phyloP scores from a whole-genome alignment of 2,113 vertebrate species.

The Myxocyprinus asiaticus region DNA sequence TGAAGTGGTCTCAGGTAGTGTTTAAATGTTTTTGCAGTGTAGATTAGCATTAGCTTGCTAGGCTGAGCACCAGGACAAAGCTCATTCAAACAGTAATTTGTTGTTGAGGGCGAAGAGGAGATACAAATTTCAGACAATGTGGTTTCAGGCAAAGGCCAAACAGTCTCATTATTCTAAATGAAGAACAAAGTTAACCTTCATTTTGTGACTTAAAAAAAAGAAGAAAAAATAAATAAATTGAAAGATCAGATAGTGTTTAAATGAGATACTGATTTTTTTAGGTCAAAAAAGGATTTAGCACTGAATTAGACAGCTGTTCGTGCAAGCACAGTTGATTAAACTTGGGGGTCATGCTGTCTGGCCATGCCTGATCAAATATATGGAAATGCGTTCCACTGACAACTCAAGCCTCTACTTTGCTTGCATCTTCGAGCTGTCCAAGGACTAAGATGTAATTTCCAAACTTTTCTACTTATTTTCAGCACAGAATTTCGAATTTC shows the following conservation, averaged over 20 bases:
- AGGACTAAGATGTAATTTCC: conserved; percentile 7
- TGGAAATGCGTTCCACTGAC: conserved; percentile 37
- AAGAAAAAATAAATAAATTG: neutral
- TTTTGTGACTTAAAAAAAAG: neutral
- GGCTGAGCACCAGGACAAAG: neutral
- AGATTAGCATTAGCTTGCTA: conserved; percentile 22
- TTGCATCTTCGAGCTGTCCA: conserved; percentile 8
- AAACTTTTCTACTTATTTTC: conserved; percentile 20
- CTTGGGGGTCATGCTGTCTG: conserved; percentile 12
- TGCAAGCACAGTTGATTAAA: conserved; percentile 11
- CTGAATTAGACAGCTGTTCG: conserved; percentile 3
- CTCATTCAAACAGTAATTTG: neutral
- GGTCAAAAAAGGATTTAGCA: conserved; percentile 28
- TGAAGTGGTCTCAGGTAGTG: neutral
- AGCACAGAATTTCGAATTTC: neutral
- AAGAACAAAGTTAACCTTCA: conserved; percentile 16
- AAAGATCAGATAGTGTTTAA: neutral
- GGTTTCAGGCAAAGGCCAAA: neutral
- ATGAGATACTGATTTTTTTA: conserved; percentile 1
- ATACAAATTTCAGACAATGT: neutral
- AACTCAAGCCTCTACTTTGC: neutral
- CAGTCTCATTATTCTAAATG: conserved; percentile 30
- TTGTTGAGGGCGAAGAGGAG: conserved; percentile 12
- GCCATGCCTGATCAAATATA: conserved; percentile 39
- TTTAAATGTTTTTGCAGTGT: neutral